These are phyloP conservation scores for Uloborus diversus DNA, from an alignment of 1,140 invertebrate genomes.

Conservation along the genomic window DNA sequence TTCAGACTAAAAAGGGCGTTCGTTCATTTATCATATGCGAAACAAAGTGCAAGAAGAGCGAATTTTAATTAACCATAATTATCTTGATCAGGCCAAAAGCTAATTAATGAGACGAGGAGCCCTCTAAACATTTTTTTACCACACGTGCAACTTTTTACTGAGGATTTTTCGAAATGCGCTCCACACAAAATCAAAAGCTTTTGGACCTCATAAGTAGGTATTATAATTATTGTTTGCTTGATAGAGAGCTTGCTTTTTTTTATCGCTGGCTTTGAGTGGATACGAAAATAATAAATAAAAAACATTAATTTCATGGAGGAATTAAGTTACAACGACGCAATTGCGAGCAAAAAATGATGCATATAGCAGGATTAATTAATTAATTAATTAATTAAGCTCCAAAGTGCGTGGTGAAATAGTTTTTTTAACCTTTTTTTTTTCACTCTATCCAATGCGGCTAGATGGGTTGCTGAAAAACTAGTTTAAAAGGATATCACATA, in stretches of 20 bases:
- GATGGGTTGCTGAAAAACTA: slow-evolving; percentile 41
- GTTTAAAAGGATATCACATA: too few species aligned
- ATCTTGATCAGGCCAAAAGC: slow-evolving; percentile 53
- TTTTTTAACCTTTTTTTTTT: slow-evolving; percentile 22
- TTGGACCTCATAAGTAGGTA: slow-evolving; percentile 42
- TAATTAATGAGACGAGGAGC: slow-evolving; percentile 51
- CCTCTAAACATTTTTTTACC: slow-evolving; percentile 31
- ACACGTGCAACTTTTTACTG: slow-evolving; percentile 22
- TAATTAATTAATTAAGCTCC: slow-evolving; percentile 56
- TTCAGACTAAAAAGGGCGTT: slow-evolving; percentile 34
- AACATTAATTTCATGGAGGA: slow-evolving; percentile 53
- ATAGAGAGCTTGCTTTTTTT: not conserved
- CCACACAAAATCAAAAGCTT: slow-evolving; percentile 47
- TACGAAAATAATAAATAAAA: slow-evolving; percentile 1
- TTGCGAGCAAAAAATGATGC: slow-evolving; percentile 38
- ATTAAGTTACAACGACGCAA: slow-evolving; percentile 53
- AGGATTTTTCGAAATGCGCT: slow-evolving; percentile 23
- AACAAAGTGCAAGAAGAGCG: slow-evolving; percentile 48
- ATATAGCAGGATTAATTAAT: slow-evolving; percentile 53
- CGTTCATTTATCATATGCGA: slow-evolving; percentile 51
- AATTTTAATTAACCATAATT: slow-evolving; percentile 56
- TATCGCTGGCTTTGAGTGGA: not conserved
- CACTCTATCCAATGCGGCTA: slow-evolving; percentile 7
- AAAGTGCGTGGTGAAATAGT: slow-evolving; percentile 29
- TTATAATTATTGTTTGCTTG: slow-evolving; percentile 56